These are phyloP conservation scores for Indicator indicator DNA, from an alignment of 2,113 vertebrate genomes.

Conservation along the genomic window DNA sequence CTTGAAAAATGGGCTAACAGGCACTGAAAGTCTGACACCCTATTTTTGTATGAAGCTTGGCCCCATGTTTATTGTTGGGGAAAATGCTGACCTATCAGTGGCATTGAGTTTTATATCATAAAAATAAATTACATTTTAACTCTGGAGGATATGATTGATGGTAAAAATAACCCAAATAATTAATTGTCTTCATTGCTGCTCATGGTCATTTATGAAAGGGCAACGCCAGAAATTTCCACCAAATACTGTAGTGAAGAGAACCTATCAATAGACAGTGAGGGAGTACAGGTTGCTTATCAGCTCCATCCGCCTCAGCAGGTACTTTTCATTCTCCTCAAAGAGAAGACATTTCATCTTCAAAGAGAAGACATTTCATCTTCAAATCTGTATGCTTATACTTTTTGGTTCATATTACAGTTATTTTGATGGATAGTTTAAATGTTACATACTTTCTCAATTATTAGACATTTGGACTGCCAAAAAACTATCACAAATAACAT, in stretches of 20 bases:
- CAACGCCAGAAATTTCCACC: neutral
- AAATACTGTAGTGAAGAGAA: neutral
- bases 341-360: neutral
- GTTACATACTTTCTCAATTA: neutral
- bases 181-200: neutral
- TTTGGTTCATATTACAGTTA: neutral
- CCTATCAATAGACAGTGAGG: neutral
- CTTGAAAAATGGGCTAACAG: neutral
- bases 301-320: neutral
- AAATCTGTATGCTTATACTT: neutral
- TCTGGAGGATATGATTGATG: neutral
- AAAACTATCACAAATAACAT: neutral
- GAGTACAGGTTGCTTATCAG: neutral
- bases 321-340: neutral
- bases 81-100: neutral
- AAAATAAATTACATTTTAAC: neutral
- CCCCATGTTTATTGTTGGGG: neutral
- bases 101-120: neutral
- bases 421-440: neutral
- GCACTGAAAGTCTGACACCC: neutral
- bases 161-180: neutral
- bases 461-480: neutral
- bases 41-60: neutral
- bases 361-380: neutral
- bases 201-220: neutral